phyloP scores from a whole-genome alignment of 2,888 invertebrate species.

The Lagria hirta region DNA sequence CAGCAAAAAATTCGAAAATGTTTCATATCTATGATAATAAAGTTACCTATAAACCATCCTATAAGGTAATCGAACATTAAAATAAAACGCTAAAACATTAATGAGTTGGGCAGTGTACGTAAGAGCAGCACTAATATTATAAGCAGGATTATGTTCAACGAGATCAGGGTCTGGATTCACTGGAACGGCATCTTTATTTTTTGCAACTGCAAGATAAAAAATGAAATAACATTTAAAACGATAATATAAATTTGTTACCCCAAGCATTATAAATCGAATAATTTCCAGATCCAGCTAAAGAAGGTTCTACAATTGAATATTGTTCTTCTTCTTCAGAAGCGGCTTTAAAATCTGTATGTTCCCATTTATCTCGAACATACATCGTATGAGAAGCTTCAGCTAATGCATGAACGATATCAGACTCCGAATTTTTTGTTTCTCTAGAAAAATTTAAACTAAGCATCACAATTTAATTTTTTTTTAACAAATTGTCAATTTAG shows the following conservation, averaged over 20 bases:
- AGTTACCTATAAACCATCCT: slow-evolving; percentile 67
- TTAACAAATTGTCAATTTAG: too few relatives aligned
- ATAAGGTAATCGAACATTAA: slow-evolving; percentile 80
- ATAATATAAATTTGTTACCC: slow-evolving; percentile 61
- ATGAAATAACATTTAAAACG: slow-evolving; percentile 4
- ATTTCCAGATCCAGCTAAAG: slow-evolving; percentile 80
- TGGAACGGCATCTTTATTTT: slow-evolving; percentile 58
- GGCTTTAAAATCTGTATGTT: slow-evolving; percentile 68
- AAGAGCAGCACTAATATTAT: slow-evolving; percentile 77
- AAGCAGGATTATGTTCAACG: slow-evolving; percentile 67
- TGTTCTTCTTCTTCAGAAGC: slow-evolving; percentile 69
- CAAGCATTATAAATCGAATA: slow-evolving; percentile 76
- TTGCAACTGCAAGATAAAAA: slow-evolving; percentile 54
- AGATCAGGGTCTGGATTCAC: slow-evolving; percentile 58
- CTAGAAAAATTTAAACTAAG: slow-evolving; percentile 8
- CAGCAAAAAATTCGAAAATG: neutral
- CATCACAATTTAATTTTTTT: too few relatives aligned
- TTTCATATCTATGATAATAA: too few relatives aligned
- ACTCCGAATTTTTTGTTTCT: slow-evolving; percentile 44
- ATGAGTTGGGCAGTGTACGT: slow-evolving; percentile 85
- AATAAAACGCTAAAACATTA: slow-evolving; percentile 77
- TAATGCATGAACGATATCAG: slow-evolving; percentile 47
- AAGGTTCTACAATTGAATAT: slow-evolving; percentile 80
- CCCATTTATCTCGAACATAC: slow-evolving; percentile 79
- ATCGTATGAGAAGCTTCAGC: slow-evolving; percentile 78